These are phyloP conservation scores for Selenia dentaria DNA, from an alignment of 2,888 invertebrate species.

Conservation along the genomic window DNA sequence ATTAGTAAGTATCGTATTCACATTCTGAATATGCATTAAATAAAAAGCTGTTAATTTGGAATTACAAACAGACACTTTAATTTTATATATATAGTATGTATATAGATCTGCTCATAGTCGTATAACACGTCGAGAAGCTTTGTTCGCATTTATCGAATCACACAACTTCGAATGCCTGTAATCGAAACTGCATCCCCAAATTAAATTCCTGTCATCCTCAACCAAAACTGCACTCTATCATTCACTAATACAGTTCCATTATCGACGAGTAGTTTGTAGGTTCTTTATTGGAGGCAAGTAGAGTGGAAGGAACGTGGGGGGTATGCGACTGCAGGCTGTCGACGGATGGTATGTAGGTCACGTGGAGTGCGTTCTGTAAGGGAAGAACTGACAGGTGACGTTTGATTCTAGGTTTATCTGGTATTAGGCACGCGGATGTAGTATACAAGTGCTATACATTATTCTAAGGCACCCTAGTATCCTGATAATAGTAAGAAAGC, in stretches of 20 bases:
- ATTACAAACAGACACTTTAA: too few relatives aligned
- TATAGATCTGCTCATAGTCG: too few relatives aligned
- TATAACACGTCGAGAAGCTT: too few relatives aligned
- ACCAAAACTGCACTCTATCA: background rate
- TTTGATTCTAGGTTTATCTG: background rate
- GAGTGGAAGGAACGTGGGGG: constrained; percentile 18
- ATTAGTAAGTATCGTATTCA: too few relatives aligned
- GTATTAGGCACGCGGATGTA: too few relatives aligned
- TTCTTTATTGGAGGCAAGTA: constrained; percentile 18
- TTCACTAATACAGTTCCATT: background rate
- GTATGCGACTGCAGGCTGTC: constrained; percentile 12
- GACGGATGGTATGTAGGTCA: constrained; percentile 2
- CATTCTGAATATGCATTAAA: too few relatives aligned
- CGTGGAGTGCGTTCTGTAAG: background rate
- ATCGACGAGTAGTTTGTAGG: background rate
- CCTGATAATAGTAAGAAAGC: too few relatives aligned
- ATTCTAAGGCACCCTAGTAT: too few relatives aligned
- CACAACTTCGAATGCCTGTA: background rate
- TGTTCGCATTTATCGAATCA: background rate
- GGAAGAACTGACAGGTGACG: background rate
- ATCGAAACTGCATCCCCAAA: constrained; percentile 6
- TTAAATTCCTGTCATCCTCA: background rate
- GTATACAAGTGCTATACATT: too few relatives aligned
- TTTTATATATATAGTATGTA: too few relatives aligned
- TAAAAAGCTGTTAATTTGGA: too few relatives aligned